Percentiles rank a stretch among this genome's conserved stretches.
phyloP scores from a whole-genome alignment of 2,888 invertebrate genomes.

The Sabatieria punctata region DNA sequence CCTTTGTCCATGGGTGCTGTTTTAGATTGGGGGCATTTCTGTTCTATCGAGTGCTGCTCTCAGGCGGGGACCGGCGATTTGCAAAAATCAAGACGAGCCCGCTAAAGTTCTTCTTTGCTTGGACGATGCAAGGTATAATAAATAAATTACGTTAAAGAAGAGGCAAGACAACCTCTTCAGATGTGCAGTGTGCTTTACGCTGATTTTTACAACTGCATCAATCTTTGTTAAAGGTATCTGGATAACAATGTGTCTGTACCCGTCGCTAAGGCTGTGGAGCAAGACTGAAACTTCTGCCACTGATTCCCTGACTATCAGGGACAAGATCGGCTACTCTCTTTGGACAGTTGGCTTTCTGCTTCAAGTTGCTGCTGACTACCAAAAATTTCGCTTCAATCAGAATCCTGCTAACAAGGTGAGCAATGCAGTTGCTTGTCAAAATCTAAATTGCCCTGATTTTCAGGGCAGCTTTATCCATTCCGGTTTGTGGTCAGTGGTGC shows the following conservation, averaged over 20 bases:
- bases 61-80: not conserved
- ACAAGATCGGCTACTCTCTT: no score
- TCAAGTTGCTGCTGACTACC: not conserved
- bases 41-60: not conserved
- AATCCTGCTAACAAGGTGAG: not conserved
- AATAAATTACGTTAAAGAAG: no score
- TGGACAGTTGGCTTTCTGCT: not conserved
- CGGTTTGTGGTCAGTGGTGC: not conserved
- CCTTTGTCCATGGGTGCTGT: no score
- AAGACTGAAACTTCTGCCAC: no score
- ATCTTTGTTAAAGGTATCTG: no score
- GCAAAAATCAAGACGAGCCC: not conserved
- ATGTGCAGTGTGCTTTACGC: no score
- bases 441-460: not conserved
- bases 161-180: no score
- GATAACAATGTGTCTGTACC: no score
- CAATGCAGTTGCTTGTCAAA: not conserved
- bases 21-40: not conserved
- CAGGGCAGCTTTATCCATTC: not conserved
- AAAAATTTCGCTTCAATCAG: not conserved
- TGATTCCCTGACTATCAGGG: no score
- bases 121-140: not conserved
- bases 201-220: no score
- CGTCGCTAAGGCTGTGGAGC: no score
- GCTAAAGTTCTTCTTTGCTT: not conserved